These are phyloP conservation scores for Melieria crassipennis DNA, from an alignment of 2,888 invertebrate genomes.

Conservation along the genomic window DNA sequence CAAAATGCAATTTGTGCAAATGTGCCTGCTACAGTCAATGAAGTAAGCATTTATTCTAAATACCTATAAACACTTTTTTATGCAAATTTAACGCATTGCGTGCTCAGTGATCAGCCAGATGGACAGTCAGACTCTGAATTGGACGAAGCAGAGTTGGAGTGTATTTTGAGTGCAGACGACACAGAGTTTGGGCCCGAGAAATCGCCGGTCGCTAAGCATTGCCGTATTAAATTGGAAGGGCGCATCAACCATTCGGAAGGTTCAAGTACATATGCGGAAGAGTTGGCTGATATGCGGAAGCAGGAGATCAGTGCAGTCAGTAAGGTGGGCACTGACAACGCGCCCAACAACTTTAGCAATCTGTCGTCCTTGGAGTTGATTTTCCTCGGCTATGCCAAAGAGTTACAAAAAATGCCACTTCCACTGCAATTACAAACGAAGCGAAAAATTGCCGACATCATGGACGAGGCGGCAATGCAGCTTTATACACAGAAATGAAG, in stretches of 20 bases:
- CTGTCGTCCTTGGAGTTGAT: conserved; percentile 44
- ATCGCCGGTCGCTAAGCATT: too few species aligned
- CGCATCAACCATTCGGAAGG: too few species aligned
- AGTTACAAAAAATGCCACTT: conserved; percentile 45
- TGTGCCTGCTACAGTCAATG: conserved; percentile 37
- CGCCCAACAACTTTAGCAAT: conserved; percentile 26
- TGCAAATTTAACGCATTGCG: not conserved
- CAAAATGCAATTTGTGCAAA: conserved; percentile 45
- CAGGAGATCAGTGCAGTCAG: too few species aligned
- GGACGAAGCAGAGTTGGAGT: conserved; percentile 28
- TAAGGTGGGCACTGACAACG: not conserved
- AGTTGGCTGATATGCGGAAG: too few species aligned
- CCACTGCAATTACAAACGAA: conserved; percentile 42
- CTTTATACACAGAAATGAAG: not conserved
- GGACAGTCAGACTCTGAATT: conserved; percentile 33
- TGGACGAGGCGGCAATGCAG: conserved; percentile 45
- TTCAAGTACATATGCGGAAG: too few species aligned
- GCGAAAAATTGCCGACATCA: conserved; percentile 45
- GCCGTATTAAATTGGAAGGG: too few species aligned
- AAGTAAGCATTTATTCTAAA: conserved; percentile 9
- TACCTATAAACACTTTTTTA: not conserved
- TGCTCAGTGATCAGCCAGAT: conserved; percentile 3
- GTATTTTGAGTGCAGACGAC: conserved; percentile 28
- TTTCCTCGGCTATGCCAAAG: conserved; percentile 46
- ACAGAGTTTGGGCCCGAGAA: not conserved